A percentile compares a stretch with the other conserved stretches of the same genome.
phyloP scores from a whole-genome alignment of 2,113 vertebrate species.

The Pangasianodon hypophthalmus region DNA sequence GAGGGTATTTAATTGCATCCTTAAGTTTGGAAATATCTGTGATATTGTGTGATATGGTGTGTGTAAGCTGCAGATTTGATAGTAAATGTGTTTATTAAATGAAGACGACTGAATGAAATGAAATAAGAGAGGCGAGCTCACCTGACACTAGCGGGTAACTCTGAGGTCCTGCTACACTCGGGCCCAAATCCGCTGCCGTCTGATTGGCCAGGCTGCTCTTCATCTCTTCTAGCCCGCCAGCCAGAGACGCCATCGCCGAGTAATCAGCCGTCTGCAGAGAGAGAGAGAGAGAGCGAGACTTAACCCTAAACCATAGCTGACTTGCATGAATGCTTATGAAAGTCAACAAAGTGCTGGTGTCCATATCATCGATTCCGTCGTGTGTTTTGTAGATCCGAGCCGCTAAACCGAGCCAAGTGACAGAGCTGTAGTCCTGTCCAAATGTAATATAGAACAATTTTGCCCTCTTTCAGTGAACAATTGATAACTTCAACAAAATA shows the following conservation, averaged over 20 bases:
- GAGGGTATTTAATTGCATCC: too few species aligned
- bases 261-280: conserved; percentile 88
- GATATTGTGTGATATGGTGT: neutral
- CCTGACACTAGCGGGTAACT: conserved; percentile 95
- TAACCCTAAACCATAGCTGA: neutral
- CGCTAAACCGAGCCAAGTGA: too few species aligned
- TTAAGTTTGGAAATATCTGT: too few species aligned
- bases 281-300: conserved; percentile 50
- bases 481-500: too few species aligned
- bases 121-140: conserved; percentile 64
- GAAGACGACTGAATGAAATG: conserved; percentile 70
- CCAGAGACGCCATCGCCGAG: conserved; percentile 92
- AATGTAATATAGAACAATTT: too few species aligned
- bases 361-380: neutral
- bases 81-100: neutral
- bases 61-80: neutral
- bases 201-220: conserved; percentile 91
- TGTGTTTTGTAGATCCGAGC: too few species aligned
- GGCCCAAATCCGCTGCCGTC: conserved; percentile 87
- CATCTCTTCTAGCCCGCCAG: conserved; percentile 97
- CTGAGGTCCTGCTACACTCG: conserved; percentile 87
- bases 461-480: too few species aligned
- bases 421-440: too few species aligned
- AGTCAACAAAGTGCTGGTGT: neutral
- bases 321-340: neutral